phyloP scores from a whole-genome alignment of 1,140 invertebrate genomes.

The Papilio machaon region DNA sequence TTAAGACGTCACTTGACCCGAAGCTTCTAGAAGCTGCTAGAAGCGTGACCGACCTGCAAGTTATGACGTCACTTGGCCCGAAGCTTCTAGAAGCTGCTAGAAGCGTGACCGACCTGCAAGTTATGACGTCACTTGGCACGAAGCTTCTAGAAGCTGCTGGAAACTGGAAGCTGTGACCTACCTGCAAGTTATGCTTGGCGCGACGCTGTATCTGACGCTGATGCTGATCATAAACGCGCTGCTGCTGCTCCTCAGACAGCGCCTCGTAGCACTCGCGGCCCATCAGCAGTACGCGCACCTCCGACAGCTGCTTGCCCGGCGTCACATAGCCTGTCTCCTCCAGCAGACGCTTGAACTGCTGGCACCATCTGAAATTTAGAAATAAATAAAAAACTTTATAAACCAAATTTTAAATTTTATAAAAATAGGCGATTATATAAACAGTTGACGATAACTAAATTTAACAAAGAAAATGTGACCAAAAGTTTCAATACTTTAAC shows the following conservation, averaged over 20 bases:
- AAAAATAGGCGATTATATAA: no score
- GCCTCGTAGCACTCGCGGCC: slow-evolving; percentile 97
- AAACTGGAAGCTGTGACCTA: slow-evolving; percentile 52
- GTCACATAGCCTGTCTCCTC: slow-evolving; percentile 97
- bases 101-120: no score
- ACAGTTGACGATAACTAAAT: no score
- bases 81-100: no score
- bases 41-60: no score
- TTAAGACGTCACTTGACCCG: no score
- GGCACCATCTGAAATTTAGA: slow-evolving; percentile 87
- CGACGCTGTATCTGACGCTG: slow-evolving; percentile 95
- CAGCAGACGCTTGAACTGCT: slow-evolving; percentile 96
- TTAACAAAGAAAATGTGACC: no score
- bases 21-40: no score
- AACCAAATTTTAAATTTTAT: no score
- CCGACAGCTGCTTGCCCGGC: slow-evolving; percentile 95
- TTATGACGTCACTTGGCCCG: no score
- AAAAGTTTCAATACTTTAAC: no score
- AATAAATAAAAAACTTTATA: neutral
- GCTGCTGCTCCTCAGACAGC: slow-evolving; percentile 94
- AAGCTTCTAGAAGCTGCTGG: neutral
- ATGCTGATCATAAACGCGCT: slow-evolving; percentile 97
- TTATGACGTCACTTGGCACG: no score
- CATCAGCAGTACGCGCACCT: slow-evolving; percentile 96
- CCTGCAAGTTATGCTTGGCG: slow-evolving; percentile 95